These are phyloP conservation scores for Zelleria hepariella DNA, from an alignment of 2,888 invertebrate species.

Conservation along the genomic window DNA sequence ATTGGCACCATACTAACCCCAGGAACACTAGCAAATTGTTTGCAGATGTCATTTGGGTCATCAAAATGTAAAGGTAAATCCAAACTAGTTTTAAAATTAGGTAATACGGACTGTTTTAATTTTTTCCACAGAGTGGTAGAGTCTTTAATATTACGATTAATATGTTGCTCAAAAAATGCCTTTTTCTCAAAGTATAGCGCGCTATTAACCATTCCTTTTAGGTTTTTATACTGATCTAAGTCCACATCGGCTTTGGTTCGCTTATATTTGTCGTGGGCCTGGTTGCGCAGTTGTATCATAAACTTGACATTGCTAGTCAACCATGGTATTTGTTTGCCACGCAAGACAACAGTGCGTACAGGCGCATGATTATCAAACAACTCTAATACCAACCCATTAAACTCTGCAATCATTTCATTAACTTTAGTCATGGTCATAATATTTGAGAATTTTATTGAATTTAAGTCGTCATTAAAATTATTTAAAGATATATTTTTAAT, in stretches of 20 bases:
- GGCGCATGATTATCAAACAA: conserved; percentile 2
- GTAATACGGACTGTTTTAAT: background rate
- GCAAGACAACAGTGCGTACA: background rate
- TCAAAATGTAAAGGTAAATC: background rate
- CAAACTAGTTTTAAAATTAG: background rate
- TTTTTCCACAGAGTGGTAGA: background rate
- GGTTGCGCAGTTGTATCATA: background rate
- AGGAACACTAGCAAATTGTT: background rate
- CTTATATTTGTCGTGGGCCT: background rate
- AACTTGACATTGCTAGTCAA: background rate
- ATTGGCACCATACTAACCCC: background rate
- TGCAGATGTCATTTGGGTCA: background rate
- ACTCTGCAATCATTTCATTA: background rate
- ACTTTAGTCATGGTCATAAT: background rate
- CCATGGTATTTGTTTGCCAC: background rate
- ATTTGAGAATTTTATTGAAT: background rate
- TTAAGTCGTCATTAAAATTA: background rate
- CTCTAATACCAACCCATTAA: background rate
- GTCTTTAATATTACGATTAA: background rate
- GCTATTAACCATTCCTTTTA: background rate
- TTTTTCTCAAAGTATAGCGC: background rate
- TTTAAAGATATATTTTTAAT: background rate
- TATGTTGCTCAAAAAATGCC: background rate
- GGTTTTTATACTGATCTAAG: background rate
- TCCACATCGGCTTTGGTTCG: background rate